phyloP scores from a whole-genome alignment of 2,888 invertebrate genomes.

The Eueremaeus valkanovi region DNA sequence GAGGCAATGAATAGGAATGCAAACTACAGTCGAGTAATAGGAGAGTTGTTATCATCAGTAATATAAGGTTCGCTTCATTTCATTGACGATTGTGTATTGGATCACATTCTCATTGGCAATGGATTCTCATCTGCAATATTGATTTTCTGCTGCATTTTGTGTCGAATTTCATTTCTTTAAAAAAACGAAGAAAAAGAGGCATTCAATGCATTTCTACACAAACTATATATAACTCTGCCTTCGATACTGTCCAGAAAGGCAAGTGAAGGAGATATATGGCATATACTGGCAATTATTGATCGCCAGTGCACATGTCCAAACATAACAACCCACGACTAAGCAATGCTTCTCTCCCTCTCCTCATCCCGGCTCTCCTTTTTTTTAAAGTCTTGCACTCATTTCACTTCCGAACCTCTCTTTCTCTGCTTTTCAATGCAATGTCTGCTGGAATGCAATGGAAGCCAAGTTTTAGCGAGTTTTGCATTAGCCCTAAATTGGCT shows the following conservation, averaged over 20 bases:
- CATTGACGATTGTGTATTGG: slow-evolving; percentile 20
- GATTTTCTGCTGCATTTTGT: background rate
- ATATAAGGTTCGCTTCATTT: background rate
- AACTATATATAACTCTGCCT: slow-evolving; percentile 1
- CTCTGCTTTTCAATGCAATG: background rate
- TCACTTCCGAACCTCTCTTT: background rate
- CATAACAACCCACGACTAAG: slow-evolving; percentile 11
- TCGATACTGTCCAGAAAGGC: background rate
- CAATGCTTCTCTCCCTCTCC: slow-evolving; percentile 3
- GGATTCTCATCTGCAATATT: slow-evolving; percentile 23
- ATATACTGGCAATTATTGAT: slow-evolving; percentile 22
- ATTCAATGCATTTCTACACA: slow-evolving; percentile 15
- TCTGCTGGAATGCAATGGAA: background rate
- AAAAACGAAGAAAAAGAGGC: background rate
- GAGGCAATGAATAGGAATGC: background rate
- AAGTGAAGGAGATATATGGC: slow-evolving; percentile 8
- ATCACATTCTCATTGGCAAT: slow-evolving; percentile 17
- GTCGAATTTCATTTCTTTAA: slow-evolving; percentile 32
- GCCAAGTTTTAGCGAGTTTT: slow-evolving; percentile 5
- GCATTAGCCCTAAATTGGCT: background rate
- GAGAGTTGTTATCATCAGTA: slow-evolving; percentile 10
- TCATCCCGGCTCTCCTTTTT: background rate
- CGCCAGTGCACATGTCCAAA: slow-evolving; percentile 21
- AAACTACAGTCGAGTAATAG: background rate
- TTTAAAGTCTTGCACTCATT: background rate